Percentiles rank a stretch among this genome's conserved stretches.
phyloP scores from a whole-genome alignment of 53 echinoderm and acorn worm species.

The Pentamera pediparva region DNA sequence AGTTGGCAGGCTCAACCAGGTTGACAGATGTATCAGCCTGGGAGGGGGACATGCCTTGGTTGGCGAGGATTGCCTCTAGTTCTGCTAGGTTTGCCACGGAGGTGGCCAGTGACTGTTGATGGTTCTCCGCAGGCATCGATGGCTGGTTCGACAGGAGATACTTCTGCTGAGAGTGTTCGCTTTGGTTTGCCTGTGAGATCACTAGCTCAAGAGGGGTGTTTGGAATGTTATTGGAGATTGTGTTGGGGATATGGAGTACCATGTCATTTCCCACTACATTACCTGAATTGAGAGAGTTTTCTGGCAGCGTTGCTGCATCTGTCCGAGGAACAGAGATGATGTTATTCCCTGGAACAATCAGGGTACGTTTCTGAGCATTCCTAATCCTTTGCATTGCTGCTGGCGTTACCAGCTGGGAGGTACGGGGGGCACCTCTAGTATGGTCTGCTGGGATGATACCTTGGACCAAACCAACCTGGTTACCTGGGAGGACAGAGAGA shows the following conservation, averaged over 20 bases:
- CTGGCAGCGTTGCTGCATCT: neutral
- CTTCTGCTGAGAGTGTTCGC: neutral
- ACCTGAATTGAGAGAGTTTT: neutral
- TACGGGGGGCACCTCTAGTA: neutral
- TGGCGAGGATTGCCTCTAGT: conserved; percentile 12
- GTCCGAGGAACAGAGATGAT: conserved; percentile 5
- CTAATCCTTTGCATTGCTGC: neutral
- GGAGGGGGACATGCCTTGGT: neutral
- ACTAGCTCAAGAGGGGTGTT: conserved; percentile 1
- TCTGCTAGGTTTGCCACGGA: neutral
- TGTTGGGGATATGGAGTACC: conserved; percentile 8
- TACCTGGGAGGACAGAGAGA: neutral
- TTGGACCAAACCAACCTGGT: neutral
- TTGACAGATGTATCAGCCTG: neutral
- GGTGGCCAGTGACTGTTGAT: neutral
- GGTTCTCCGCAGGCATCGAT: neutral
- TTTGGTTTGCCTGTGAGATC: neutral
- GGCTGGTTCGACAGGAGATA: neutral
- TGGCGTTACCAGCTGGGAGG: neutral
- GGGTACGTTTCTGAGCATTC: neutral
- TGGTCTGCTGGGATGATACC: conserved; percentile 6
- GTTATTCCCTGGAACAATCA: conserved; percentile 4
- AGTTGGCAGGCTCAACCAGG: neutral
- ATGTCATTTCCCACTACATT: conserved; percentile 7
- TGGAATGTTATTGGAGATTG: conserved; percentile 28